Evolutionary conservation across 2,113 vertebrate species (phyloP), one percentile per base, ranked within the genome.

Genomic region (Chaetura pelagica): DNA sequence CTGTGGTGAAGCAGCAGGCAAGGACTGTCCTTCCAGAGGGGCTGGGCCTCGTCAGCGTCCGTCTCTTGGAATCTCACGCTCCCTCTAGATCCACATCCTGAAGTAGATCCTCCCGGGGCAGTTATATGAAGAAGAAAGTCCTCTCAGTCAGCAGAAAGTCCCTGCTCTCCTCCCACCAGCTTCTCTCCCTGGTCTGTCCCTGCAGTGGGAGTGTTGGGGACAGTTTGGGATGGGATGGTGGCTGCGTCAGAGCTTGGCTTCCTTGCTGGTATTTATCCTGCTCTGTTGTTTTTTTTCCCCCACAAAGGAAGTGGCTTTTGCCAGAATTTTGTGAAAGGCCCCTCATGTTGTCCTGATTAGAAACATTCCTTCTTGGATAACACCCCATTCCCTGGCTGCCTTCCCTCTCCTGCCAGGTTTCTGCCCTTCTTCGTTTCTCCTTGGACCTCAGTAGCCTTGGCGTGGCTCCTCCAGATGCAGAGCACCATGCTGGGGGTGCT

Each of bases 361-460:
- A 71, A 85, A 67, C 52, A 23, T 1, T 26, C 12, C 10, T 17
- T 7, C 24, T 19, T 2, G 3, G 5, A 27, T 4, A 23, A 13
- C 0, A 1, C 38, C 22, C n/a, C 1, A 0, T 13, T 69, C 10
- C 2, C 12, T 0, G 0, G 0, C 13, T 26, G 17, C 24, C 27
- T 67, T 24, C 66, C 8, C 15, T n/a, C 30, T 63, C 32, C 20
- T 4, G 12, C 32, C 4, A 23, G 8, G 2, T 2, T 75, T 23
- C 16, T 21, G 2, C 23, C 7, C 0, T 20, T 64, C 61, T 15
- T 32, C 2, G 1, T 38, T 51, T 55, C 32, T 26, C 11, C 49
- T 22, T 49, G 49, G 22, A 38, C 8, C 29, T 16, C 57, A 76
- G 32, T 32, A 29, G 16, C 15, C 3, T 21, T 1, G 4, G 24